Evolutionary conservation across 2,797 vertebrate species (phyloP).

Genomic region (Cheirogaleus major): DNA sequence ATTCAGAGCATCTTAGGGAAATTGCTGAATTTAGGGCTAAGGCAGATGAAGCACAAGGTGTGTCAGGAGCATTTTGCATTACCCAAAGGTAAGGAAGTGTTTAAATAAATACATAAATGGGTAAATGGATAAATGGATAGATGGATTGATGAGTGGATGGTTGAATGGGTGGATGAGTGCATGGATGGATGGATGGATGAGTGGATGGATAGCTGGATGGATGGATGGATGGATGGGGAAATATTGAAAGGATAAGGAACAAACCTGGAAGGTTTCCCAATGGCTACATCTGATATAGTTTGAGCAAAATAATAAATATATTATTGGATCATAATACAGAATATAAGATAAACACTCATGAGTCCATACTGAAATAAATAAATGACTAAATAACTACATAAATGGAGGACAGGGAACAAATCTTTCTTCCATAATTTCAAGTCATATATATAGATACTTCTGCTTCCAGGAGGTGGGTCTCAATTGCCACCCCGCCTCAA

Average conservation of each 20-base stretch:
- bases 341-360: not conserved
- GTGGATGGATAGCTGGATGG: no score
- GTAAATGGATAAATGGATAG: no score
- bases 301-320: not conserved
- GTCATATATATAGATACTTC: not conserved
- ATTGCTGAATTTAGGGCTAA: not conserved
- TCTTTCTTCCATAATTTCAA: not conserved
- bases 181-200: no score
- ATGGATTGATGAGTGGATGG: no score
- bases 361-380: not conserved
- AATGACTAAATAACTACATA: not conserved
- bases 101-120: not conserved
- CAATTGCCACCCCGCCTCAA: not conserved
- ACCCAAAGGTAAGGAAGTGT: not conserved
- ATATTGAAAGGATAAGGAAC: not conserved
- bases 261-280: not conserved
- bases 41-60: not conserved
- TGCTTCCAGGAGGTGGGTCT: not conserved
- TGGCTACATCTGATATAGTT: not conserved
- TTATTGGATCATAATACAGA: no score
- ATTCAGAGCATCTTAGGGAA: not conserved
- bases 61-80: not conserved
- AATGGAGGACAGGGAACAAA: not conserved
- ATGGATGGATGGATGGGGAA: not conserved
- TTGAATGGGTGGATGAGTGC: no score